A percentile compares a stretch with the other conserved stretches of the same genome.
These are phyloP conservation scores for Clivina fossor DNA, from an alignment of 2,888 invertebrate species.

Conservation along the genomic window DNA sequence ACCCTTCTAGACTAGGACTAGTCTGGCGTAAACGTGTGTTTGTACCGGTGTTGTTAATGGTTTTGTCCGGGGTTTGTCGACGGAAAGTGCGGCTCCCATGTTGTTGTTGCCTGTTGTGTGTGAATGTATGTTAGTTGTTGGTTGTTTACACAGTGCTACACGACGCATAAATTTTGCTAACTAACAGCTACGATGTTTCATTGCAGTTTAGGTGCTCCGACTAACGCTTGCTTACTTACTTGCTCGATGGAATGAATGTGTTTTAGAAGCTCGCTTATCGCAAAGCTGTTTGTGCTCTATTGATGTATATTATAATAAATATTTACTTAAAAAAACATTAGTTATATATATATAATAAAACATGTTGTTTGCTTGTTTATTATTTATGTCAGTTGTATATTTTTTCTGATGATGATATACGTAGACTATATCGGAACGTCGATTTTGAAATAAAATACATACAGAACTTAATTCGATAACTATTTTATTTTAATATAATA, in stretches of 20 bases:
- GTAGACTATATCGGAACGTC: too few relatives aligned
- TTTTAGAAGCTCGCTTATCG: conserved; percentile 1
- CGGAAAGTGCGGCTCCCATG: conserved; percentile 13
- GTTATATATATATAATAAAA: not conserved
- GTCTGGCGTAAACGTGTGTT: conserved; percentile 16
- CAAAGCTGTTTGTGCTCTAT: conserved; percentile 10
- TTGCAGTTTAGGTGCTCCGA: not conserved
- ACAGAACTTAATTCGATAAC: too few relatives aligned
- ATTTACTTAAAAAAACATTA: conserved; percentile 8
- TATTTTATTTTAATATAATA: too few relatives aligned
- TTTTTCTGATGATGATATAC: too few relatives aligned
- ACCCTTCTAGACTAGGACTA: not conserved
- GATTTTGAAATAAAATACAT: too few relatives aligned
- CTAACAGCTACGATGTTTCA: conserved; percentile 18
- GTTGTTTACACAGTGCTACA: conserved; percentile 29
- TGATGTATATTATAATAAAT: conserved; percentile 17
- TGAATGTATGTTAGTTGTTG: too few relatives aligned
- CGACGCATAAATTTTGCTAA: conserved; percentile 29
- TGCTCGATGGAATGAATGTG: conserved; percentile 6
- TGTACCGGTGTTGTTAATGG: conserved; percentile 28
- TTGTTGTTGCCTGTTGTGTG: too few relatives aligned
- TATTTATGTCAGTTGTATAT: too few relatives aligned
- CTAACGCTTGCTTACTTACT: not conserved
- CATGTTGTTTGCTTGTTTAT: too few relatives aligned
- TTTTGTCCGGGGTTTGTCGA: conserved; percentile 14